A percentile compares a stretch with the other conserved stretches of the same genome.
Evolutionary conservation across 2,888 invertebrate genomes (phyloP).

Genomic region (Acrobeloides nanus): DNA sequence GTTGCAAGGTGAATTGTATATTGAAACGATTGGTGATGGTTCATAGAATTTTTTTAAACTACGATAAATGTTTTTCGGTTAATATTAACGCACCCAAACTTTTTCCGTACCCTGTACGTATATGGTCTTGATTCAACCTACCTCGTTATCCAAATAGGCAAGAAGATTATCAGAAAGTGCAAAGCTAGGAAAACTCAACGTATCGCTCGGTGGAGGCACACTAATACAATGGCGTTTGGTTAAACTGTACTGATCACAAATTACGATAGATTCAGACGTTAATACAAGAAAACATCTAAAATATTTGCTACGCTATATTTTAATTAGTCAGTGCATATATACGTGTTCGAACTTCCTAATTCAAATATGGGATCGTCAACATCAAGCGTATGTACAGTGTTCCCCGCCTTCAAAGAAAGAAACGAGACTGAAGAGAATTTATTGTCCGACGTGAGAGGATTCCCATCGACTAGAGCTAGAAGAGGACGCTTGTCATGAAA

Average conservation of each 20-base stretch:
- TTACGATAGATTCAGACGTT: slow-evolving; percentile 52
- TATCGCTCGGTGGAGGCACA: slow-evolving; percentile 29
- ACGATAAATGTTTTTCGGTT: no score
- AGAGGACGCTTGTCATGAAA: slow-evolving; percentile 32
- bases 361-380: slow-evolving; percentile 27
- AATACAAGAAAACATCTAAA: slow-evolving; percentile 36
- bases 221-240: slow-evolving; percentile 26
- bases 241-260: slow-evolving; percentile 53
- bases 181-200: slow-evolving; percentile 23
- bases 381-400: slow-evolving; percentile 49
- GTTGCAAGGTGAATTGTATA: no score
- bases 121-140: slow-evolving; percentile 13
- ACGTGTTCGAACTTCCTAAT: slow-evolving; percentile 20
- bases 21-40: no score
- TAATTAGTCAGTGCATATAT: no score
- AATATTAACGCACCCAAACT: no score
- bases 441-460: slow-evolving; percentile 46
- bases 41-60: no score
- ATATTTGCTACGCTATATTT: no score
- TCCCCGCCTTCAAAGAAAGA: slow-evolving; percentile 55
- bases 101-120: no score
- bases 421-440: slow-evolving; percentile 56
- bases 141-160: slow-evolving; percentile 39
- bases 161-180: slow-evolving; percentile 37
- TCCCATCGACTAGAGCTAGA: slow-evolving; percentile 44